phyloP scores from a whole-genome alignment of 2,797 vertebrate species.

The Tadarida brasiliensis region DNA sequence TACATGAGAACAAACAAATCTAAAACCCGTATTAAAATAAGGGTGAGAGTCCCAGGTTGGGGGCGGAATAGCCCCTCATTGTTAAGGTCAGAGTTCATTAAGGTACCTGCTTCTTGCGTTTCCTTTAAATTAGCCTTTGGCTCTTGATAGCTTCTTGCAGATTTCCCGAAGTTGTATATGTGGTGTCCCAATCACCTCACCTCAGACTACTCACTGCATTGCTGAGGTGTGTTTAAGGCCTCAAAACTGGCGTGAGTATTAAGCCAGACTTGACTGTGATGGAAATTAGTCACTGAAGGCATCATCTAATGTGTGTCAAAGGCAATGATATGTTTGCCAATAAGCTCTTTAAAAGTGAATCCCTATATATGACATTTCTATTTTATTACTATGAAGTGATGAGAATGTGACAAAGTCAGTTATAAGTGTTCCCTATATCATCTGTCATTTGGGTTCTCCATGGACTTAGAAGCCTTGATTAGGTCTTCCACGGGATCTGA shows the following conservation, averaged over 20 bases:
- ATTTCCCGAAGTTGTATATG: not conserved
- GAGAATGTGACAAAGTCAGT: constrained; percentile 30
- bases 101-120: not conserved
- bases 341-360: constrained; percentile 54
- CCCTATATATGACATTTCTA: not conserved
- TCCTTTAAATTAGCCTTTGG: not conserved
- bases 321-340: constrained; percentile 57
- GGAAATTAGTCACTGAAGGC: constrained; percentile 37
- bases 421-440: constrained; percentile 11
- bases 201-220: not conserved
- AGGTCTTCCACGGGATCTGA: not conserved
- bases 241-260: not conserved
- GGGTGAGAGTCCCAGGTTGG: not conserved
- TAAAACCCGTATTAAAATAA: not conserved
- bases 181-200: not conserved
- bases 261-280: constrained; percentile 54
- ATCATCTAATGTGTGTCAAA: constrained; percentile 54
- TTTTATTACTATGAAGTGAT: constrained; percentile 43
- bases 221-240: not conserved
- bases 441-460: constrained; percentile 27
- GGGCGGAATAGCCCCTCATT: not conserved
- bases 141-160: not conserved
- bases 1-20: not conserved
- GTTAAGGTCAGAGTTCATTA: not conserved
- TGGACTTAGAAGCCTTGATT: not conserved